Conservation (phyloP, 2,113 vertebrate genomes). For the Ophiodon elongatus region DNA sequence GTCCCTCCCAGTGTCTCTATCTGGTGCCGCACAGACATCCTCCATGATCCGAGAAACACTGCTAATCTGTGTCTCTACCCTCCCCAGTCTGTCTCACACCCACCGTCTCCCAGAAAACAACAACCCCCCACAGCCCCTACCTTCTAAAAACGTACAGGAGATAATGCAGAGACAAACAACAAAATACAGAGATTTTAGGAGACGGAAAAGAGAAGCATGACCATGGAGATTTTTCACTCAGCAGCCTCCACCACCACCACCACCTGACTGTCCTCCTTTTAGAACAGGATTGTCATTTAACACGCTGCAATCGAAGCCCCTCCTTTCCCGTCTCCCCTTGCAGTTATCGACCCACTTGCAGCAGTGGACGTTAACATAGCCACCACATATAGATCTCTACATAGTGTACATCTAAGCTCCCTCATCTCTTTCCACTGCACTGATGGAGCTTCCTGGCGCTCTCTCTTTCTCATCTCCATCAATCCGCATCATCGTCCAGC, state of each 20-base stretch:
- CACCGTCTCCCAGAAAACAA: conserved; percentile 45
- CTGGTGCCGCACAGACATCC: conserved; percentile 62
- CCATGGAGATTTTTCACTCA: background rate
- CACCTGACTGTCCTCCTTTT: conserved; percentile 14
- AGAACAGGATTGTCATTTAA: conserved; percentile 11
- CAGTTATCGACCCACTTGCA: conserved; percentile 47
- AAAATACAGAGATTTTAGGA: background rate
- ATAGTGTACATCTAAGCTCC: background rate
- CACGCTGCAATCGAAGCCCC: background rate
- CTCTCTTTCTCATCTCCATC: conserved; percentile 13
- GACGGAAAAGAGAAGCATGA: background rate
- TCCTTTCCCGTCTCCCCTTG: conserved; percentile 17
- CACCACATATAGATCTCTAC: conserved; percentile 49
- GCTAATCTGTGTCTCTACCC: conserved; percentile 61
- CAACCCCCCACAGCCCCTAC: conserved; percentile 48
- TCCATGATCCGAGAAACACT: conserved; percentile 53
- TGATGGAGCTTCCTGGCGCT: background rate
- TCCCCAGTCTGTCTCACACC: conserved; percentile 49
- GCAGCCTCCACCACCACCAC: background rate
- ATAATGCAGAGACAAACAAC: conserved; percentile 26
- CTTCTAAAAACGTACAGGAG: conserved; percentile 16
- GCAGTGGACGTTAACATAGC: conserved; percentile 50
- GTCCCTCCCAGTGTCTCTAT: conserved; percentile 34
- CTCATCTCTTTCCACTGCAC: background rate
- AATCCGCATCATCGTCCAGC: conserved; percentile 2